A percentile compares a stretch with the other conserved stretches of the same genome.
Evolutionary conservation across 2,888 invertebrate genomes (phyloP).

Genomic region (Metacarcinus magister): DNA sequence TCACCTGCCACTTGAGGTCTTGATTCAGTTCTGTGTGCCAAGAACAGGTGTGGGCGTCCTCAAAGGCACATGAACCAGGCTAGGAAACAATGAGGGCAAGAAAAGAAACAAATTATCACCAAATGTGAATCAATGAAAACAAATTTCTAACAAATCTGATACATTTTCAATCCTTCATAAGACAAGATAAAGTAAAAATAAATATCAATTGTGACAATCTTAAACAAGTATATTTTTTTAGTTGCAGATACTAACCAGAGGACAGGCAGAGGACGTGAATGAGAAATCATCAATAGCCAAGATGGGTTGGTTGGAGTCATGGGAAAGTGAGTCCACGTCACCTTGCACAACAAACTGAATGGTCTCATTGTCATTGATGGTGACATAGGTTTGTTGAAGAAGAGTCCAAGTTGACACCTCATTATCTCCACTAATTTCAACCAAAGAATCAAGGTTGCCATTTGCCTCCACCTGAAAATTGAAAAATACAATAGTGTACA

Average conservation of each 20-base stretch:
- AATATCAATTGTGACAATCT: background rate
- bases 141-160: background rate
- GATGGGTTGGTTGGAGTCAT: constrained; percentile 18
- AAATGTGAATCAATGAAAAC: background rate
- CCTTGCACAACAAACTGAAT: constrained; percentile 67
- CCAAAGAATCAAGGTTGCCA: constrained; percentile 22
- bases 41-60: constrained; percentile 70
- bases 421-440: constrained; percentile 55
- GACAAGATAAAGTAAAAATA: background rate
- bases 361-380: background rate
- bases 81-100: background rate
- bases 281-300: constrained; percentile 77
- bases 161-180: background rate
- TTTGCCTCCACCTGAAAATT: constrained; percentile 51
- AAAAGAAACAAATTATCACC: background rate
- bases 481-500: background rate
- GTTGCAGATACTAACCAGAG: constrained; percentile 56
- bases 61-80: constrained; percentile 77
- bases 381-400: constrained; percentile 70
- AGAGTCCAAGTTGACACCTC: constrained; percentile 66
- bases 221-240: background rate
- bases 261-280: constrained; percentile 59
- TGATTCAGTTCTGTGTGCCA: constrained; percentile 69
- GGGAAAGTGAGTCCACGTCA: constrained; percentile 42
- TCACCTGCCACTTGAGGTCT: constrained; percentile 67